A percentile compares a stretch with the other conserved stretches of the same genome.
phyloP scores from a whole-genome alignment of 2,888 invertebrate genomes.

The Tetheella fluctuosa region DNA sequence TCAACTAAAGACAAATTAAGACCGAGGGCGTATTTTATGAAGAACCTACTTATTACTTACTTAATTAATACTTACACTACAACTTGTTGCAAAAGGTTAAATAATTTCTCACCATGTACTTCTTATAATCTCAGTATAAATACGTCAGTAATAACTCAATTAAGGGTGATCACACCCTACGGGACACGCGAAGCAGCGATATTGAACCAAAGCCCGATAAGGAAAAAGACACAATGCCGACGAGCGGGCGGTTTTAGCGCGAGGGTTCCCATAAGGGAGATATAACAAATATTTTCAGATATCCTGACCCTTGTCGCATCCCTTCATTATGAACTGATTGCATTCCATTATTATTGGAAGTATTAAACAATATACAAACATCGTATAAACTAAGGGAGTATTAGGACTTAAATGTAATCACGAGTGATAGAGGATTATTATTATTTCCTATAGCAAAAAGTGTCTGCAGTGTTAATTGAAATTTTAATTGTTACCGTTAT shows the following conservation, averaged over 20 bases:
- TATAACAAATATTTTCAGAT: conserved; percentile 62
- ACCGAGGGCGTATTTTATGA: too few relatives aligned
- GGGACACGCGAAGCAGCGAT: conserved; percentile 44
- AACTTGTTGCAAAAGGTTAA: too few relatives aligned
- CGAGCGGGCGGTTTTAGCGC: conserved; percentile 56
- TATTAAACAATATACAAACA: conserved; percentile 67
- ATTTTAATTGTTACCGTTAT: conserved; percentile 31
- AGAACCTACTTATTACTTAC: too few relatives aligned
- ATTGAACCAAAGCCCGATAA: conserved; percentile 56
- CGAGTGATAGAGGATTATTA: background rate
- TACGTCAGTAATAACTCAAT: conserved; percentile 78
- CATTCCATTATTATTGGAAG: conserved; percentile 73
- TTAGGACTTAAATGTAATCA: conserved; percentile 6
- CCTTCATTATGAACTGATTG: conserved; percentile 72
- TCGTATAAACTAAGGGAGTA: conserved; percentile 24
- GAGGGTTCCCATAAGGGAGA: conserved; percentile 24
- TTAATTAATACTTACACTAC: too few relatives aligned
- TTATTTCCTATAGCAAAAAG: too few relatives aligned
- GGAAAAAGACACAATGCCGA: conserved; percentile 61
- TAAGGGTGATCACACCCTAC: conserved; percentile 70
- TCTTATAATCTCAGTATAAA: conserved; percentile 53
- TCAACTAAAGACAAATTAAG: too few relatives aligned
- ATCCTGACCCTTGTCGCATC: conserved; percentile 56
- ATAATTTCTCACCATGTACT: too few relatives aligned
- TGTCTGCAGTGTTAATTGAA: conserved; percentile 23